Evolutionary conservation across 2,888 invertebrate species (phyloP), one percentile per base, ranked within the genome.

Genomic region (Drosophila quasianomalipes): DNA sequence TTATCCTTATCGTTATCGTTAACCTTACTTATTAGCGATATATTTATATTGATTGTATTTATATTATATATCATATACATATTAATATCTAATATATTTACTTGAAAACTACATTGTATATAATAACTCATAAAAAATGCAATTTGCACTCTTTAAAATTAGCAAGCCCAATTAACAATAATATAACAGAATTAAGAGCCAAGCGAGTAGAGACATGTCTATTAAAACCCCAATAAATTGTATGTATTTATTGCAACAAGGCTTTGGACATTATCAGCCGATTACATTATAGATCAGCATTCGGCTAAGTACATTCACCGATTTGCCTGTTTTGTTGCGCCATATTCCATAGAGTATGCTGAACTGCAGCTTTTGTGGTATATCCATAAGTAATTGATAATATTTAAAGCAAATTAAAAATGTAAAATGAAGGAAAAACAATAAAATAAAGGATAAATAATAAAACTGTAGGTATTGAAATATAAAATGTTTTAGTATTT

Each of bases 251-350:
- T 53, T 37, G 61, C 61, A 61, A 61, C 53, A 22, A 53, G 37
- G 2, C 33, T 62, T 31, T 55, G 26, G 55, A 59, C 51, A 57
- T 58, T 44, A 58, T 47, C 41, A n/a, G 37, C 33, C 39, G 33
- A 49, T 59, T 55, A 41, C 49, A 63, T 59, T 55, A 41, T 41
- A 63, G 31, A 67, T 73, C 79, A 51, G 51, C 51, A 59, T 64
- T 74, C 14, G 54, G 64, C 35, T 47, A 68, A 61, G 51, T 58
- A 67, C 74, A 62, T 74, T 74, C 79, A 54, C 78, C 49, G 31
- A 57, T 47, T 49, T 33, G 16, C 33, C 35, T 64, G 44, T 30
- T 28, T 16, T 35, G 47, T 22, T 49, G 35, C 28, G 3, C 19
- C 37, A 57, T 57, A 69, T 57, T 12, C 16, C n/a, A 7, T 2